Conservation (phyloP, 1,140 invertebrate species). For the Babylonia areolata region DNA sequence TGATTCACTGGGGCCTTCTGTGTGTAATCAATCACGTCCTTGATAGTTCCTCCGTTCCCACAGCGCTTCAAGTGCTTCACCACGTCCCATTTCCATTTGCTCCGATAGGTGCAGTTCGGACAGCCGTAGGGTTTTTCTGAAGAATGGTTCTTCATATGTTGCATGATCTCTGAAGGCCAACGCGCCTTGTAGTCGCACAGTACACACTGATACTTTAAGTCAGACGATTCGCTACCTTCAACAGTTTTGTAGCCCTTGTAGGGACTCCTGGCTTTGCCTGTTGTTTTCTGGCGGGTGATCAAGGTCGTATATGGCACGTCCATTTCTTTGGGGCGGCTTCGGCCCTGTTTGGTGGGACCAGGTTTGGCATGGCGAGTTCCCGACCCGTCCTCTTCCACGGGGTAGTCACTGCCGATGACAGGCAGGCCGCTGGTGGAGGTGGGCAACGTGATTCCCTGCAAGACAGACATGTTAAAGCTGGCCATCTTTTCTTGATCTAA, state of each 20-base stretch:
- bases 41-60: slow-evolving; percentile 73
- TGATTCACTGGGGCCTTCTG: slow-evolving; percentile 49
- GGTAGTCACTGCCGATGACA: neutral
- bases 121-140: slow-evolving; percentile 75
- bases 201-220: slow-evolving; percentile 73
- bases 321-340: neutral
- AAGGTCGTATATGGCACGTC: neutral
- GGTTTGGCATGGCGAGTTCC: neutral
- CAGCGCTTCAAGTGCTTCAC: slow-evolving; percentile 75
- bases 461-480: neutral
- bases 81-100: slow-evolving; percentile 77
- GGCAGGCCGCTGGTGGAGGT: neutral
- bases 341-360: neutral
- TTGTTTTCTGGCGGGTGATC: neutral
- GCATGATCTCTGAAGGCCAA: slow-evolving; percentile 76
- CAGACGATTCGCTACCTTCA: slow-evolving; percentile 1
- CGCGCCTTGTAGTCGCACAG: slow-evolving; percentile 74
- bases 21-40: slow-evolving; percentile 73
- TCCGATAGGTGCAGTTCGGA: slow-evolving; percentile 73
- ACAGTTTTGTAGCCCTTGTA: neutral
- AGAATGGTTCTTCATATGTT: slow-evolving; percentile 77
- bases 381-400: neutral
- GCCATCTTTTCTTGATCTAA: neutral
- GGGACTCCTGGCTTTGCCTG: neutral
- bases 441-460: neutral